Evolutionary conservation across 2,113 vertebrate species (phyloP).

Genomic region (Maccullochella peelii): DNA sequence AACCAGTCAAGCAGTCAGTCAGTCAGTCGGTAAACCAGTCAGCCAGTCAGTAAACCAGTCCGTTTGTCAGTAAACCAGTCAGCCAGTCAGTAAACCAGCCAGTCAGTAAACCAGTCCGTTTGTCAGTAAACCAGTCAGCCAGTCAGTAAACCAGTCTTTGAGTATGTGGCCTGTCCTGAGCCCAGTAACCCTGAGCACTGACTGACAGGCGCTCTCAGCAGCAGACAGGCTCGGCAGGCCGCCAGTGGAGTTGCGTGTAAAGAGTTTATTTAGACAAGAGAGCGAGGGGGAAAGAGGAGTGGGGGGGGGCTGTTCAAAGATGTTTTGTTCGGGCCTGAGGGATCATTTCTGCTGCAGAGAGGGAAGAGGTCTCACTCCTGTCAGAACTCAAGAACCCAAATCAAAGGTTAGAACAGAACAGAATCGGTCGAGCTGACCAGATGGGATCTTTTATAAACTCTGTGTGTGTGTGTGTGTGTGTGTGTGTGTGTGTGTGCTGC

Average conservation of each 20-base stretch:
- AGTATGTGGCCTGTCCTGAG: not conserved
- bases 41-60: not conserved
- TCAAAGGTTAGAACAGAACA: not conserved
- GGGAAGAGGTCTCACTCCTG: slow-evolving; percentile 51
- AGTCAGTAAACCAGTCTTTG: not conserved
- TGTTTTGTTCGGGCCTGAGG: slow-evolving; percentile 46
- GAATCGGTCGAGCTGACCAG: not conserved
- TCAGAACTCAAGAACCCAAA: slow-evolving; percentile 14
- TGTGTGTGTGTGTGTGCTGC: not conserved
- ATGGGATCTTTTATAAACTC: slow-evolving; percentile 24
- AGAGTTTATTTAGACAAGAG: slow-evolving; percentile 76
- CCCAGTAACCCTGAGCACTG: slow-evolving; percentile 26
- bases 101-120: not conserved
- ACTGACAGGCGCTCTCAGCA: slow-evolving; percentile 62
- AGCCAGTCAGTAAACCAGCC: not conserved
- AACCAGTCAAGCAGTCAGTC: not conserved
- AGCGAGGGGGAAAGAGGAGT: not conserved
- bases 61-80: not conserved
- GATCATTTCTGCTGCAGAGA: slow-evolving; percentile 31
- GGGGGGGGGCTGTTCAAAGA: slow-evolving; percentile 17
- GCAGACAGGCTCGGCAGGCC: slow-evolving; percentile 48
- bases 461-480: slow-evolving; percentile 7
- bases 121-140: not conserved
- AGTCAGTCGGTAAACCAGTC: not conserved
- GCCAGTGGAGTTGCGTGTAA: slow-evolving; percentile 71